phyloP scores from a whole-genome alignment of 2,113 vertebrate genomes.

The Picathartes gymnocephalus region DNA sequence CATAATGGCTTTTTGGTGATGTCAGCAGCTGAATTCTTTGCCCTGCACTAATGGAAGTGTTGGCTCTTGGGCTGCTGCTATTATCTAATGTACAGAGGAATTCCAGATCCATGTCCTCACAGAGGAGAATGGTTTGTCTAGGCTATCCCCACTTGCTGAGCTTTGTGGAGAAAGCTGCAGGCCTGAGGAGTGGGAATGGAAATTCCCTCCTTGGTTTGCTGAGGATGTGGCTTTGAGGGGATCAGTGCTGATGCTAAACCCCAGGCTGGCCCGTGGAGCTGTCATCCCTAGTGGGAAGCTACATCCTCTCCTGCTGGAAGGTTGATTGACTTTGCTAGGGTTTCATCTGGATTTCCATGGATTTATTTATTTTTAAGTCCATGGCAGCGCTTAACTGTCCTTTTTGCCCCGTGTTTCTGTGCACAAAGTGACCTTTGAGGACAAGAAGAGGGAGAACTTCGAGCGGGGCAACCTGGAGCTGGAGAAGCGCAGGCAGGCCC shows the following conservation, averaged over 20 bases:
- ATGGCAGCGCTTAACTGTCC: neutral
- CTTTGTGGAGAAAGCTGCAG: neutral
- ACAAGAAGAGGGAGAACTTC: slow-evolving; percentile 98
- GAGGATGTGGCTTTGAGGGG: neutral
- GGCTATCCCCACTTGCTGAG: neutral
- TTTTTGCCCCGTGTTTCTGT: neutral
- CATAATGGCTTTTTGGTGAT: neutral
- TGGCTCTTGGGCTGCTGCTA: neutral
- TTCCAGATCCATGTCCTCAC: neutral
- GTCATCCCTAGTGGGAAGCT: neutral
- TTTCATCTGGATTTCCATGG: fast-evolving
- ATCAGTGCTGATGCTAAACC: neutral
- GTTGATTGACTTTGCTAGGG: too few relatives aligned
- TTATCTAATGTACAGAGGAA: neutral
- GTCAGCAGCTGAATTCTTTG: neutral
- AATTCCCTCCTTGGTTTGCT: neutral
- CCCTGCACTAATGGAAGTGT: neutral
- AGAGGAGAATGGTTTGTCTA: neutral
- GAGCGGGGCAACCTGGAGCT: slow-evolving; percentile 95
- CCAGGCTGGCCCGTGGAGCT: neutral
- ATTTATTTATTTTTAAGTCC: neutral
- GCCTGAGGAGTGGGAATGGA: neutral
- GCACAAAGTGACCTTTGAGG: slow-evolving; percentile 88
- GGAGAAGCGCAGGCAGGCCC: slow-evolving; percentile 91
- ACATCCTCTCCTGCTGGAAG: neutral